These are phyloP conservation scores for Taurulus bubalis DNA, from an alignment of 2,113 vertebrate genomes.

Conservation along the genomic window DNA sequence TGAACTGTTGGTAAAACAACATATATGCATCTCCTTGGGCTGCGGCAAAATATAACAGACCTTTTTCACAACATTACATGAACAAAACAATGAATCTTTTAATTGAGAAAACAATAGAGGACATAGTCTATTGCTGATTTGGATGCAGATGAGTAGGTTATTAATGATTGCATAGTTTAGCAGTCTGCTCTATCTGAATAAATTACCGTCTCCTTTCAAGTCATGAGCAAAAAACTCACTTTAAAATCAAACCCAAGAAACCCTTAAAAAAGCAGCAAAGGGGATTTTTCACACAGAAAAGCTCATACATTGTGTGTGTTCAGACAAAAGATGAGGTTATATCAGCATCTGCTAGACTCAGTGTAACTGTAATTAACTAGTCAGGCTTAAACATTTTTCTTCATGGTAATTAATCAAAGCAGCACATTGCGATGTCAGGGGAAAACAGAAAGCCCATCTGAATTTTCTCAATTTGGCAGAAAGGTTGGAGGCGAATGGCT, in stretches of 20 bases:
- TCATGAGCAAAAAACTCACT: not conserved
- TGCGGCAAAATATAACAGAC: not conserved
- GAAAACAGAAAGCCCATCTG: constrained; percentile 20
- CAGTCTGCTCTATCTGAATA: not conserved
- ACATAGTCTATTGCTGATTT: not conserved
- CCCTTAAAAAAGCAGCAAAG: not conserved
- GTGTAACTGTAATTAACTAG: constrained; percentile 52
- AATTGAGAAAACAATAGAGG: not conserved
- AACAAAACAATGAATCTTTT: not conserved
- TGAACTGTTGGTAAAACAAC: not conserved
- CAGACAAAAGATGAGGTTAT: constrained; percentile 12
- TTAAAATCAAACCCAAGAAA: not conserved
- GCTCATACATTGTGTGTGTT: not conserved
- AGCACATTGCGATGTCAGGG: constrained; percentile 17
- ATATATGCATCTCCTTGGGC: no score
- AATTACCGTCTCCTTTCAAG: not conserved
- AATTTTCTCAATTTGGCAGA: constrained; percentile 12
- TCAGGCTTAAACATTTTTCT: constrained; percentile 23
- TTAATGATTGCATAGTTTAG: no score
- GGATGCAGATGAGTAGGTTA: not conserved
- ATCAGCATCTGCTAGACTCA: constrained; percentile 32
- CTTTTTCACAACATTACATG: not conserved
- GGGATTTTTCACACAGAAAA: constrained; percentile 2
- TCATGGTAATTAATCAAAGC: constrained; percentile 49
- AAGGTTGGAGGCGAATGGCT: constrained; percentile 14